phyloP scores from a whole-genome alignment of 37 sponge, comb jelly and placozoan species.

The Bolinopsis microptera region DNA sequence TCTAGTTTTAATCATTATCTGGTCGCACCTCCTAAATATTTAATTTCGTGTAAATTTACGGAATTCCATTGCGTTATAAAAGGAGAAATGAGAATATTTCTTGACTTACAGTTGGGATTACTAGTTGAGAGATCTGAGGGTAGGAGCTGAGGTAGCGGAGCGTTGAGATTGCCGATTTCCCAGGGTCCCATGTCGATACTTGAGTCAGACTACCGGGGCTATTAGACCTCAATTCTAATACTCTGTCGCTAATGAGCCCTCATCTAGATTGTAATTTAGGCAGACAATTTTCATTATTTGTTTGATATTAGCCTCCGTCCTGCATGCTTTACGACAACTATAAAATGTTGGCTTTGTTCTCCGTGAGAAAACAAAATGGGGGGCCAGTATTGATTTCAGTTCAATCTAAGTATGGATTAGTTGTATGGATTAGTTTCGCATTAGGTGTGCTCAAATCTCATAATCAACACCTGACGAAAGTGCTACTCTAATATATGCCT shows the following conservation, averaged over 20 bases:
- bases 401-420: neutral
- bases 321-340: neutral
- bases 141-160: no score
- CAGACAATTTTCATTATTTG: slow-evolving; percentile 49
- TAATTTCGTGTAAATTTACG: neutral
- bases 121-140: no score
- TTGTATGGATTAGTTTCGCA: neutral
- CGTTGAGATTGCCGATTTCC: no score
- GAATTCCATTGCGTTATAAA: neutral
- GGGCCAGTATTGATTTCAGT: neutral
- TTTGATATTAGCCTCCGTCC: neutral
- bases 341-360: neutral
- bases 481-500: no score
- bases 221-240: neutral
- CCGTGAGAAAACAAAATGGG: neutral
- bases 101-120: neutral
- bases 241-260: neutral
- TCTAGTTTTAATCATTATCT: neutral
- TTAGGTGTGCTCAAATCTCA: no score
- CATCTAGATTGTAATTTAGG: neutral
- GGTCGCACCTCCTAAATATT: neutral
- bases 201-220: neutral
- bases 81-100: neutral
- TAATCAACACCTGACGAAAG: no score
- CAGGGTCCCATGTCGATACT: neutral